Base-by-base conservation (phyloP, 2,113 vertebrate genomes). In the Alethe castanea region DNA sequence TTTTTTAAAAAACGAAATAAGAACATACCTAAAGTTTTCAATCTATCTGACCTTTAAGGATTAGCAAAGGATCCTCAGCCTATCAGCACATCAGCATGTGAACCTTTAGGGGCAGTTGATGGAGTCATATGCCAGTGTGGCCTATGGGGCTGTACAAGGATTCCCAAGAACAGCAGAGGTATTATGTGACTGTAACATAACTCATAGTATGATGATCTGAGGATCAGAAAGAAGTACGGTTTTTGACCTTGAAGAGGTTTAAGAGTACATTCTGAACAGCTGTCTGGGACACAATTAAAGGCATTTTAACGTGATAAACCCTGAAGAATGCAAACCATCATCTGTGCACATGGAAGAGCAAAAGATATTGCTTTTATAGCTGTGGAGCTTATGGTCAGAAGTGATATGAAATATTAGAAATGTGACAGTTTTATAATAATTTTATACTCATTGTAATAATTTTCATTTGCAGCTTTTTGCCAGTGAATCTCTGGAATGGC, bases 361-460 rank as follows among this genome's bases (percentile, higher is more conserved):
- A 96, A 96, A 97, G 95, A 97, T 96, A 97, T 38, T 97, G 96
- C 97, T 97, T 98, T 98, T 97, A 97, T 97, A 98, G 96, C 96
- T 97, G 90, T 88, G 72, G 96, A 98, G 96, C 97, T 98, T 98
- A 97, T 96, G 97, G 97, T 98, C 97, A 98, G 96, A 96, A 97
- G 95, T 91, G 95, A 98, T 98, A 96, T 96, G 97, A 98, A 97
- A 97, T 98, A 98, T 96, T 97, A 97, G 96, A 97, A 98, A 96
- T 97, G 95, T 98, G 97, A 97, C 94, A 96, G 94, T 96, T 98
- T 97, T 96, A 97, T 97, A 98, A 98, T 97, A 98, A 98, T 98
- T 98, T 98, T 97, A 96, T 96, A 96, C 86, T 96, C 88, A 84
- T 97, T 96, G 92, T 92, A 95, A 97, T 98, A 91, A 97, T 97